phyloP scores from a whole-genome alignment of 1,140 invertebrate species.

The Maconellicoccus hirsutus region DNA sequence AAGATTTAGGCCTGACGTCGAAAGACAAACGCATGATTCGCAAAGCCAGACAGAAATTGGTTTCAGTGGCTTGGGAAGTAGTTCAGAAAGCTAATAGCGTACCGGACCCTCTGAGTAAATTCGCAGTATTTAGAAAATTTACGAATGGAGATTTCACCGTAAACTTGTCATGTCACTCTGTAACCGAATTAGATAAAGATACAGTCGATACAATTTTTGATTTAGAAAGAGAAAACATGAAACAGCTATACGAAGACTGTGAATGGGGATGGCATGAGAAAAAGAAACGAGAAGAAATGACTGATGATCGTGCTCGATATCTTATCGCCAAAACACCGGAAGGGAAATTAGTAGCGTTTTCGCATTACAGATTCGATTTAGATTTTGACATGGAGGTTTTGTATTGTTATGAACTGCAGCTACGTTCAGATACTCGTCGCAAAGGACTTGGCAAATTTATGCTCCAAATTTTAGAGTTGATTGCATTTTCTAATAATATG shows the following conservation, averaged over 20 bases:
- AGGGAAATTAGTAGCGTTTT: constrained; percentile 49
- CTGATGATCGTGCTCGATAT: constrained; percentile 56
- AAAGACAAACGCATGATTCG: constrained; percentile 13
- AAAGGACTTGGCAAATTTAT: constrained; percentile 71
- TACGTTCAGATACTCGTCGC: constrained; percentile 47
- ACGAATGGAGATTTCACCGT: not conserved
- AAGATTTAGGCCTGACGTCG: not conserved
- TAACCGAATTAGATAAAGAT: not conserved
- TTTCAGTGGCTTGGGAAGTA: not conserved
- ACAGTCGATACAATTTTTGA: constrained; percentile 40
- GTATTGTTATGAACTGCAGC: constrained; percentile 78
- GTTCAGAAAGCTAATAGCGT: not conserved
- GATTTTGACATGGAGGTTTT: constrained; percentile 62
- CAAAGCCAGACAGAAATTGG: not conserved
- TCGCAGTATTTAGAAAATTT: not conserved
- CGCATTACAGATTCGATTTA: constrained; percentile 71
- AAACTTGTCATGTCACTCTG: not conserved
- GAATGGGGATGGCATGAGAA: constrained; percentile 61
- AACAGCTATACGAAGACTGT: constrained; percentile 48
- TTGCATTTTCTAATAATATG: constrained; percentile 57
- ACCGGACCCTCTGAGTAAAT: not conserved
- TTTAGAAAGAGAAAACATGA: constrained; percentile 48
- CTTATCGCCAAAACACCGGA: constrained; percentile 45
- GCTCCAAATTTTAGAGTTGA: constrained; percentile 61
- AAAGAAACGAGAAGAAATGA: constrained; percentile 57